Evolutionary conservation across 2,797 vertebrate species (phyloP), one percentile per base, ranked within the genome.

Genomic region (Sebastes itinus): DNA sequence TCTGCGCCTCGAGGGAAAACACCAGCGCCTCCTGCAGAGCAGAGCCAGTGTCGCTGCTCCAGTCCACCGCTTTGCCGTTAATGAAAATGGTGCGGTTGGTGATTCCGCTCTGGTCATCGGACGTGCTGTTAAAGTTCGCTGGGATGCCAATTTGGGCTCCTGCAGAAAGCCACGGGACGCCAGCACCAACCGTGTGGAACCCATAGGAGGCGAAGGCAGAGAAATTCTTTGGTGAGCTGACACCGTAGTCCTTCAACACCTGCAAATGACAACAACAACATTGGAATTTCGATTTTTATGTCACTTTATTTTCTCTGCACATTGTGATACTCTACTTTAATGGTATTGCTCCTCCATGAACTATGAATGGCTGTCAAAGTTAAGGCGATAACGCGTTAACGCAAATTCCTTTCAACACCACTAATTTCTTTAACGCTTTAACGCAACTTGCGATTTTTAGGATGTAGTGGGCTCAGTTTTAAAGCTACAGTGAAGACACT

Each of bases 121-220:
- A 2, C 0, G 94, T 94, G 88, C 95, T 94, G 87, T 97, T 96
- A 79, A 98, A 99, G 90, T 96, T 97, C 32, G 96, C 96, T 0
- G 98, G 97, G 84, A 99, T 96, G 83, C 98, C 98, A 5, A 99
- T 94, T 14, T 96, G 85, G 2, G 94, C 96, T 2, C 98, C 97
- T 0, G 90, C 81, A 2, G 97, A 96, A 23, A 99, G 92, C 96
- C 96, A 96, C 0, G 98, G 97, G 58, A 98, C 87, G 6, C 98
- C 98, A 1, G 97, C 97, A 0, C 97, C 96, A 33, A 99, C 94
- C 0, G 97, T 97, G 28, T 97, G 96, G 90, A 99, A 99, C 23
- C 96, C 95, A 49, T 96, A 99, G 61, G 96, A 91, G 4, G 96
- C 96, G 5, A 98, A 99, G 16, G 96, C 94, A 7, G 79, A 91